Conservation (phyloP, 2,113 vertebrate species). For the Amia ocellicauda region DNA sequence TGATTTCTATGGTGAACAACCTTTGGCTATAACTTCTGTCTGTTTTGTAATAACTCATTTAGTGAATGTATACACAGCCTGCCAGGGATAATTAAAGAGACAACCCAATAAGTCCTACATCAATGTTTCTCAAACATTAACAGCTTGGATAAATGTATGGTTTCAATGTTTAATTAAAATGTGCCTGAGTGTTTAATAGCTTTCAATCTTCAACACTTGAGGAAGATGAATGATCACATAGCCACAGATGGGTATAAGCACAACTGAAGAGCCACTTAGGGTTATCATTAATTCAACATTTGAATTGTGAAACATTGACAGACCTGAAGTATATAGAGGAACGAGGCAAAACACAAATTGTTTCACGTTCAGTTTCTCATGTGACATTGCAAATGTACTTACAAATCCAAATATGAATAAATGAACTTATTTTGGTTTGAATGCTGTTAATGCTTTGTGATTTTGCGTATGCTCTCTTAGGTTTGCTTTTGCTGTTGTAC, state of each 20-base stretch:
- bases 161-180: conserved; percentile 16
- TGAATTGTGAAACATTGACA: background rate
- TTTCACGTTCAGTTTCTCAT: too few species aligned
- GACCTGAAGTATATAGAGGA: too few species aligned
- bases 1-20: too few species aligned
- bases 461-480: too few species aligned
- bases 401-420: conserved; percentile 4
- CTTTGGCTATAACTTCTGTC: too few species aligned
- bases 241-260: background rate
- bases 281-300: background rate
- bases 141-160: conserved; percentile 7
- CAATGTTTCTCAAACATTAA: background rate
- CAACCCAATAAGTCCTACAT: background rate
- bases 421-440: too few species aligned
- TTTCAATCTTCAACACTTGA: conserved; percentile 1
- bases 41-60: too few species aligned
- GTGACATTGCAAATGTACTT: conserved; percentile 5
- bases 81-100: background rate
- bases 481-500: too few species aligned
- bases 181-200: conserved; percentile 3
- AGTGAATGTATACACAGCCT: background rate
- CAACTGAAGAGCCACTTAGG: background rate
- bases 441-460: too few species aligned
- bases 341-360: too few species aligned
- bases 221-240: background rate